phyloP scores from a whole-genome alignment of 2,888 invertebrate genomes.

The Opisthograptis luteolata region DNA sequence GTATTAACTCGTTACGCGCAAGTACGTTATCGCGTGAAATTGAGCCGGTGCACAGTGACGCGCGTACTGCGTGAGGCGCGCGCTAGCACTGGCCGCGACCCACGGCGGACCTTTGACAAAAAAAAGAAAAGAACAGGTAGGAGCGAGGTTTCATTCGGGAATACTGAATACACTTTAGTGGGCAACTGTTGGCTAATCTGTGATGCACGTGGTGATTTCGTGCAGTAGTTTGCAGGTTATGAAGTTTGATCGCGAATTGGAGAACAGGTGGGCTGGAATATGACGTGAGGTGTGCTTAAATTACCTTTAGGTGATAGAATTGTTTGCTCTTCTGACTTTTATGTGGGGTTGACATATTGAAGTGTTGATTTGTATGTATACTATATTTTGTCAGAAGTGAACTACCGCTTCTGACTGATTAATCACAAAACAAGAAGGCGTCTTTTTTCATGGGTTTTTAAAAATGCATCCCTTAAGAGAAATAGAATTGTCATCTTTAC shows the following conservation, averaged over 20 bases:
- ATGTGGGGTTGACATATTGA: too few relatives aligned
- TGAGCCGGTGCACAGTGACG: slow-evolving; percentile 44
- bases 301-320: neutral
- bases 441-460: too few relatives aligned
- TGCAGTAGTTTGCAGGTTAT: slow-evolving; percentile 19
- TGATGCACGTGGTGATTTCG: slow-evolving; percentile 26
- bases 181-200: slow-evolving; percentile 16
- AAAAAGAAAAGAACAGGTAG: slow-evolving; percentile 60
- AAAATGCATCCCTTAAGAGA: too few relatives aligned
- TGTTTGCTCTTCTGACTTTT: too few relatives aligned
- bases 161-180: slow-evolving; percentile 5
- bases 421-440: too few relatives aligned
- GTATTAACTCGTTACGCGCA: slow-evolving; percentile 19
- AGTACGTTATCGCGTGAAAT: slow-evolving; percentile 12
- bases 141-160: slow-evolving; percentile 34
- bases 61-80: slow-evolving; percentile 64
- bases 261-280: neutral
- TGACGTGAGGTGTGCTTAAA: neutral
- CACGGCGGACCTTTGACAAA: slow-evolving; percentile 70
- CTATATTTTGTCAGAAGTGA: too few relatives aligned
- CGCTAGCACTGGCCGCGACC: slow-evolving; percentile 70
- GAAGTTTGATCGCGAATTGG: slow-evolving; percentile 4
- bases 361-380: too few relatives aligned
- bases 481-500: too few relatives aligned
- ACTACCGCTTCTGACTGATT: too few relatives aligned